These are phyloP conservation scores for Chionomys nivalis DNA, from an alignment of 2,113 vertebrate genomes.

Conservation along the genomic window DNA sequence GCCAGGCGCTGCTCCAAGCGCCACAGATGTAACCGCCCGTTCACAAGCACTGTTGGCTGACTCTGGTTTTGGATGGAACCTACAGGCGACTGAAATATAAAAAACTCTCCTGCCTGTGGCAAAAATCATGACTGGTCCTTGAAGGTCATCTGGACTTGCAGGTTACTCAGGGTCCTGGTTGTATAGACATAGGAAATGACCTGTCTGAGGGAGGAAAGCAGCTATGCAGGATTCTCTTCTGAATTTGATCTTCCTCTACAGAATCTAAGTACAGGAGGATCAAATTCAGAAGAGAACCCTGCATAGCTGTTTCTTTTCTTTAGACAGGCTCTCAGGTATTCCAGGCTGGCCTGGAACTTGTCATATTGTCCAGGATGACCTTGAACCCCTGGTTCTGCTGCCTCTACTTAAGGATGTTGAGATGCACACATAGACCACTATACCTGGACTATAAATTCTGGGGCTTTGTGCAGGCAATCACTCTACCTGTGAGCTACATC, in stretches of 20 bases:
- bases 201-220: neutral
- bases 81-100: conserved; percentile 61
- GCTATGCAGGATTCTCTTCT: neutral
- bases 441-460: neutral
- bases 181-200: neutral
- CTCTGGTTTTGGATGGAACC: conserved; percentile 53
- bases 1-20: conserved; percentile 54
- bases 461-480: no score
- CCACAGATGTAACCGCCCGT: conserved; percentile 65
- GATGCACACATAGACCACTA: neutral
- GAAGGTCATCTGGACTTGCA: conserved; percentile 22
- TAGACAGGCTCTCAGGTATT: neutral
- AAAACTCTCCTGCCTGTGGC: conserved; percentile 55
- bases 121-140: conserved; percentile 36
- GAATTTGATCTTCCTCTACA: neutral
- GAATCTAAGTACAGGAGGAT: neutral
- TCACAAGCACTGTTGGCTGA: conserved; percentile 65
- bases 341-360: neutral
- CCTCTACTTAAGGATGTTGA: neutral
- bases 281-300: no score
- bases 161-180: neutral
- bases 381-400: neutral
- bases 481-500: no score
- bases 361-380: neutral
- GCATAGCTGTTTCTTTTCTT: neutral